Base-by-base conservation (phyloP, 1,140 invertebrate genomes). In the Melitaea cinxia region DNA sequence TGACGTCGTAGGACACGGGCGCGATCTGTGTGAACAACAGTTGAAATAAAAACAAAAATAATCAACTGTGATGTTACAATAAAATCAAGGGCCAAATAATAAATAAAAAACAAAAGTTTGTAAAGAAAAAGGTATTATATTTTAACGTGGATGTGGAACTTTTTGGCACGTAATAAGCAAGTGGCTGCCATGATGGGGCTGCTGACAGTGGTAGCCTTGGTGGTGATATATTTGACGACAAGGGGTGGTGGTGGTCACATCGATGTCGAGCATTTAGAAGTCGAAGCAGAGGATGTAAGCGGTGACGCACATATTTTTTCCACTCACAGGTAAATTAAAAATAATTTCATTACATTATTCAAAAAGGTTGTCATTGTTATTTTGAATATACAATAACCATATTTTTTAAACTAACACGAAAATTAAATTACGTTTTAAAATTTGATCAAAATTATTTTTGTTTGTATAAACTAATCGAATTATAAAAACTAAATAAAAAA, bases 91-190 rank as follows among this genome's bases (percentile, higher is more conserved):
- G 17, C 15, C 6, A 17, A 42, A 17, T 10, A 23, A 23, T 23
- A 47, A 47, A 21, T 0, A 23, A 47, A 47, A 47, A 4, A 39
- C 1, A 23, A 12, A 47, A 47, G 19, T 23, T 45, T 45, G 0
- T 42, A 42, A 33, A 0, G n/a, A 0, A 19, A 47, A 19, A 47
- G 19, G n/a, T 58, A 33, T 1, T 7, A 57, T 58, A 47, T 19
- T 28, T 35, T 21, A 49, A 30, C 14, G 42, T 58, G 24, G 28
- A 89, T 89, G 80, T 91, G 85, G 88, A 75, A 80, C 37, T 86
- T 89, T 77, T 79, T 90, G 77, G 73, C 76, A 69, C 76, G 72
- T 52, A 88, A 90, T 42, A 87, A 83, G 66, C 83, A 86, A 67
- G 83, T 78, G 17, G 85, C 84, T 24, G 83, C 80, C 56, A 85